Evolutionary conservation across 1,140 invertebrate species (phyloP), one percentile per base, ranked within the genome.

Genomic region (Eurosta solidaginis): DNA sequence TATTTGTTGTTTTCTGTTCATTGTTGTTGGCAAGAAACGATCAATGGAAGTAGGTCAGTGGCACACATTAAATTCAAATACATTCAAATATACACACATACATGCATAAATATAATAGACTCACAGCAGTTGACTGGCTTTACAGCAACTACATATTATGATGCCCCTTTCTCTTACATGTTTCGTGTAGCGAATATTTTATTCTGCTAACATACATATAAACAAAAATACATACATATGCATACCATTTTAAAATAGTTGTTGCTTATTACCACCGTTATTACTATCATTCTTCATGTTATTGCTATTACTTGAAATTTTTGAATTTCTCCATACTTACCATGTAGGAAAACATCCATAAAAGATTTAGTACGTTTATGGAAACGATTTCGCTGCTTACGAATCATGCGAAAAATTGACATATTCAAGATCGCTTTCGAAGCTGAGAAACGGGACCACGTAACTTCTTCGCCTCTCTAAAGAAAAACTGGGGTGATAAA

Each of bases 11-110:
- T 44, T n/a, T 17, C 1, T 74, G 33, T 6, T 3, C 14, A 27
- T 74, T 25, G 36, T 29, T 74, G 73, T 47, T 74, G 29, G 59
- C 33, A 10, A 22, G n/a, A 29, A n/a, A 33, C 52, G 14, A 59
- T 20, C 25, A 59, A 33, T 20, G 76, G 84, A 85, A 82, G 42
- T 85, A 82, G 84, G 84, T 85, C 84, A 85, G 84, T 85, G 84
- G 84, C 83, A 85, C 84, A 85, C 81, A 82, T 76, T 50, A 42
- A 49, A 47, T 12, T 77, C 33, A 52, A 52, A 47, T 75, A 29
- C 74, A 47, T 22, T 75, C 42, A 78, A 29, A 40, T 36, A 68
- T n/a, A 36, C 29, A 33, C 54, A n/a, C 7, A n/a, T 25, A 54
- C 20, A 54, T 12, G 27, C 25, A 20, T 52, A 20, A 22, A 52